Evolutionary conservation across 2,888 invertebrate genomes (phyloP).

Genomic region (Dolichopus griseipennis): DNA sequence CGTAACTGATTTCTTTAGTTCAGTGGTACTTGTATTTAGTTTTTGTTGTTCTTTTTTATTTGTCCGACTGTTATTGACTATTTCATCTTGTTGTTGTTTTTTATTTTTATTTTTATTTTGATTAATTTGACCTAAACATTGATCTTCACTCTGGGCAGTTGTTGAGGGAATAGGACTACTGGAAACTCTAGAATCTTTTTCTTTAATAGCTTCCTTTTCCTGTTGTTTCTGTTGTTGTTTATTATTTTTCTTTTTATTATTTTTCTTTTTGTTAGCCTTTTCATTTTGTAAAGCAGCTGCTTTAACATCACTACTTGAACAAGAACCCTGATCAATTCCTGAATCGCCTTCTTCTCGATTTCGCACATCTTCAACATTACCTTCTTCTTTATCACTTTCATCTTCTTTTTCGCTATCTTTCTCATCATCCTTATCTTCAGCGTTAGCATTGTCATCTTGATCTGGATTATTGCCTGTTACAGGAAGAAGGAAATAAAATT

Average conservation of each 20-base stretch:
- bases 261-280: conserved; percentile 28
- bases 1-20: conserved; percentile 16
- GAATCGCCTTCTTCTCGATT: conserved; percentile 81
- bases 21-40: conserved; percentile 16
- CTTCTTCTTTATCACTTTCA: conserved; percentile 53
- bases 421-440: conserved; percentile 44
- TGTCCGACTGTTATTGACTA: conserved; percentile 20
- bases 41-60: conserved; percentile 21
- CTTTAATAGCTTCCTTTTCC: conserved; percentile 20
- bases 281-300: conserved; percentile 44
- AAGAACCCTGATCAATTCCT: conserved; percentile 85
- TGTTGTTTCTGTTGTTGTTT: conserved; percentile 22
- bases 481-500: no score
- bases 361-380: conserved; percentile 46
- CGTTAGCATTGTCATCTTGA: conserved; percentile 24
- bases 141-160: conserved; percentile 17
- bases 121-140: conserved; percentile 8
- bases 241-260: conserved; percentile 31
- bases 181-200: conserved; percentile 15
- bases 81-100: conserved; percentile 16
- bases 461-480: conserved; percentile 16
- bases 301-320: conserved; percentile 76
- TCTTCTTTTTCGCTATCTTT: conserved; percentile 51
- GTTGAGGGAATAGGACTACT: background rate
- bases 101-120: conserved; percentile 8